Evolutionary conservation across 2,113 vertebrate species (phyloP).

Genomic region (Cebus imitator): DNA sequence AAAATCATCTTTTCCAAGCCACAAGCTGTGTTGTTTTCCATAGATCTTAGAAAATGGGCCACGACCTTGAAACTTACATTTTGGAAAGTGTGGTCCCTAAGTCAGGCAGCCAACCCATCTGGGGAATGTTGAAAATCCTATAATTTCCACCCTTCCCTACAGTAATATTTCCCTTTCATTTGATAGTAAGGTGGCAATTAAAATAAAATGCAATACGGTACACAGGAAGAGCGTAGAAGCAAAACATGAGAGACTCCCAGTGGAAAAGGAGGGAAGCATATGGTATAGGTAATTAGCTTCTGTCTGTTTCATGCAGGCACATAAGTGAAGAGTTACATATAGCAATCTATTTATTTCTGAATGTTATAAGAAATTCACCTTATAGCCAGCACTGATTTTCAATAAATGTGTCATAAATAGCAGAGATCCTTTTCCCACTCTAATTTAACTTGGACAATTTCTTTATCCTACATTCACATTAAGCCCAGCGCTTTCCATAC

Average conservation of each 20-base stretch:
- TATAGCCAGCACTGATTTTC: not conserved
- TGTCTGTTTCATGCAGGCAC: not conserved
- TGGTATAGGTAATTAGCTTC: constrained; percentile 50
- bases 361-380: constrained; percentile 37
- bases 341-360: constrained; percentile 5
- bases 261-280: constrained; percentile 29
- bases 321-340: constrained; percentile 31
- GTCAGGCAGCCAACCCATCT: constrained; percentile 42
- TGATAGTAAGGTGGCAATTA: constrained; percentile 70
- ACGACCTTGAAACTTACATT: constrained; percentile 7
- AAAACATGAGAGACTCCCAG: constrained; percentile 27
- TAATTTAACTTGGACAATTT: not conserved
- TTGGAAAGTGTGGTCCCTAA: constrained; percentile 27
- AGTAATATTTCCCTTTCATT: constrained; percentile 74
- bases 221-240: constrained; percentile 43
- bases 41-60: not conserved
- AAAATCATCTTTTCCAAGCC: not conserved
- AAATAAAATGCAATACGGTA: constrained; percentile 55
- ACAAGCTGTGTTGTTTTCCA: not conserved
- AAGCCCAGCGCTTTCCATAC: not conserved
- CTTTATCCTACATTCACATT: not conserved
- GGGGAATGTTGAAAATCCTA: constrained; percentile 59
- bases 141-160: constrained; percentile 68
- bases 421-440: not conserved
- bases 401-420: not conserved